Evolutionary conservation across 2,113 vertebrate species (phyloP).

Genomic region (Lycaon pictus): DNA sequence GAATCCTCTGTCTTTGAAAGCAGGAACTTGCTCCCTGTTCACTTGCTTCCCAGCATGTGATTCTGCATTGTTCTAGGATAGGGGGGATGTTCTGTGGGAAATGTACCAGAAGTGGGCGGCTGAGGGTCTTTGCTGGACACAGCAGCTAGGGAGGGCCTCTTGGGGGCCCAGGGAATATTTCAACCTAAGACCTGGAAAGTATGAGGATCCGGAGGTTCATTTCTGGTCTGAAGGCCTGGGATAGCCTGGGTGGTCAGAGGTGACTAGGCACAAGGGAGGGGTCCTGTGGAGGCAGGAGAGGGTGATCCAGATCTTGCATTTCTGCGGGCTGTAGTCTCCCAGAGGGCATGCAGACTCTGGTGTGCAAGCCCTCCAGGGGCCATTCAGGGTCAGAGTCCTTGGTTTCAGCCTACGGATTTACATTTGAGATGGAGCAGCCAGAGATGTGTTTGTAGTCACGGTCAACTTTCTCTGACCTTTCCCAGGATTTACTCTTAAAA

Average conservation of each 20-base stretch:
- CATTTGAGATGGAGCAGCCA: rapidly evolving
- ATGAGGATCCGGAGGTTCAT: rapidly evolving
- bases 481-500: background rate
- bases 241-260: background rate
- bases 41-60: rapidly evolving
- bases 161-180: background rate
- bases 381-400: background rate
- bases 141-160: background rate
- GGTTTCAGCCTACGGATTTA: rapidly evolving
- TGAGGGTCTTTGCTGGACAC: background rate
- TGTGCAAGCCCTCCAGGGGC: background rate
- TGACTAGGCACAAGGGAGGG: rapidly evolving
- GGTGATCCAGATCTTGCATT: background rate
- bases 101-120: too few relatives aligned
- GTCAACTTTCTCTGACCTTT: background rate
- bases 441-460: background rate
- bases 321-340: background rate
- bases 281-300: background rate
- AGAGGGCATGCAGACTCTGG: background rate
- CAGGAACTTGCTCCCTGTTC: background rate
- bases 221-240: background rate
- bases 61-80: rapidly evolving
- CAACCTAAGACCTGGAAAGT: background rate
- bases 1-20: background rate
- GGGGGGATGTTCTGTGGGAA: background rate